Evolutionary conservation across 2,797 vertebrate species (phyloP).

Genomic region (Cyclura pinguis): DNA sequence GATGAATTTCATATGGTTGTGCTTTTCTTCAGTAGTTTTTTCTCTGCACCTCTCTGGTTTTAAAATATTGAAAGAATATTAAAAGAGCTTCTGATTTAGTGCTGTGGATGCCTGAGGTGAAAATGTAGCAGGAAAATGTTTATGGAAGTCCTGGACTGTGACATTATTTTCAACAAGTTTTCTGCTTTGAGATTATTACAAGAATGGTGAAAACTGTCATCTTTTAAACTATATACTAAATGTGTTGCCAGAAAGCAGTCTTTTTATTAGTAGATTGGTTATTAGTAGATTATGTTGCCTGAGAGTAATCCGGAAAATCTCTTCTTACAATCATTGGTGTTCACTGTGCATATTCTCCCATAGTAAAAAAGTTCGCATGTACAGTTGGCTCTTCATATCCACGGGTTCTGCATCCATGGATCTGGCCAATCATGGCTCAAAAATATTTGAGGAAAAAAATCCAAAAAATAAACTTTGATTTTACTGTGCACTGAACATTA

Average conservation of each 20-base stretch:
- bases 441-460: too few relatives aligned
- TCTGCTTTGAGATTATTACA: not conserved
- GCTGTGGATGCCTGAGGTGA: not conserved
- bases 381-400: too few relatives aligned
- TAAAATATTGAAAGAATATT: not conserved
- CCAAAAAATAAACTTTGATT: too few relatives aligned
- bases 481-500: too few relatives aligned
- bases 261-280: not conserved
- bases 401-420: too few relatives aligned
- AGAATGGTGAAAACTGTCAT: not conserved
- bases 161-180: not conserved
- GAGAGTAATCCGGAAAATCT: not conserved
- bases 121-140: not conserved
- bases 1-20: not conserved
- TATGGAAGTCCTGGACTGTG: not conserved
- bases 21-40: not conserved
- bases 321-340: not conserved
- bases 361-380: not conserved
- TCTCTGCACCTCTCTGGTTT: not conserved
- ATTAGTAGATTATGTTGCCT: not conserved
- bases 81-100: not conserved
- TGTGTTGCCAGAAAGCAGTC: not conserved
- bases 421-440: too few relatives aligned
- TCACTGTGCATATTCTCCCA: conserved; percentile 13
- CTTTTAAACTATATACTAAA: not conserved